phyloP scores from a whole-genome alignment of 2,797 vertebrate species.

The Acanthurus lineatus region DNA sequence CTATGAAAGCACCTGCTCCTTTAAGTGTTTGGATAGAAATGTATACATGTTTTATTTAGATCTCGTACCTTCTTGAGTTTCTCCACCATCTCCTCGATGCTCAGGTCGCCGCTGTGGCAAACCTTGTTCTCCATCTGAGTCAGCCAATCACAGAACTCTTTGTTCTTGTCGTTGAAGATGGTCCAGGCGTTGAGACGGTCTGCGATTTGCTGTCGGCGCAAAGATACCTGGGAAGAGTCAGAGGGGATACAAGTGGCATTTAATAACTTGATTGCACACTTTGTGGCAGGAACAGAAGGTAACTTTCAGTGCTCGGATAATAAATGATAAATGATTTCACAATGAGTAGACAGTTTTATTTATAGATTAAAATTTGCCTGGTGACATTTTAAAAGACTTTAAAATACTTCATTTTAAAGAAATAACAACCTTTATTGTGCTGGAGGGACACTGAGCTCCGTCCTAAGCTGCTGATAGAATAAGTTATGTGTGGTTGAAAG shows the following conservation, averaged over 20 bases:
- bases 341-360: background rate
- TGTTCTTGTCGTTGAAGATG: slow-evolving; percentile 95
- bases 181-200: slow-evolving; percentile 93
- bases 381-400: background rate
- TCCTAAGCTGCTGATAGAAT: background rate
- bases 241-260: background rate
- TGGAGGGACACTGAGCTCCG: background rate
- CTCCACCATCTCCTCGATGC: slow-evolving; percentile 95
- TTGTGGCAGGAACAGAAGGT: background rate
- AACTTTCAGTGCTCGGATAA: background rate
- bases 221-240: slow-evolving; percentile 86
- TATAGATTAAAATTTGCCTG: too few species aligned
- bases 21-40: background rate
- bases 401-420: background rate
- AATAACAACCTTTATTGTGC: background rate
- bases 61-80: slow-evolving; percentile 91
- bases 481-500: background rate
- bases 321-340: background rate
- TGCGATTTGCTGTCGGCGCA: slow-evolving; percentile 91
- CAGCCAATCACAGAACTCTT: slow-evolving; percentile 94
- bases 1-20: background rate
- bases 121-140: slow-evolving; percentile 95
- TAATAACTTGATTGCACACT: background rate
- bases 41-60: background rate
- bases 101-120: slow-evolving; percentile 87